These are phyloP conservation scores for Paelopatides confundens DNA, from an alignment of 53 echinoderm and acorn worm genomes.

Conservation along the genomic window DNA sequence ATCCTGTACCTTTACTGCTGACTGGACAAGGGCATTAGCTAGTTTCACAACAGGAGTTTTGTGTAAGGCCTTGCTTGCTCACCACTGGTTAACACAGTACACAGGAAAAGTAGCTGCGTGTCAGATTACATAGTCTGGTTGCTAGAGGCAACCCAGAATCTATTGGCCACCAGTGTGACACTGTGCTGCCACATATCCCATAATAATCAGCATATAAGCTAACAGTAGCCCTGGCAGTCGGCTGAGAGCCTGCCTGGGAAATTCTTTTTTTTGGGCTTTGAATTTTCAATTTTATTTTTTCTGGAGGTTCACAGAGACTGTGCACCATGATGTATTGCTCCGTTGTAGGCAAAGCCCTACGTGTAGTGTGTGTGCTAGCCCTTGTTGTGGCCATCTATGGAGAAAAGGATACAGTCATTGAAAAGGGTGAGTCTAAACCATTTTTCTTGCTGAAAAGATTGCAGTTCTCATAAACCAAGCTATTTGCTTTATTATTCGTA, in stretches of 20 bases:
- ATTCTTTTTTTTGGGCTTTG: slow-evolving; percentile 56
- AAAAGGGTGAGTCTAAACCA: not conserved
- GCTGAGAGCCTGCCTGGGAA: slow-evolving; percentile 61
- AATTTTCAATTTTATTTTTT: slow-evolving; percentile 56
- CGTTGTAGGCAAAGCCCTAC: slow-evolving; percentile 85
- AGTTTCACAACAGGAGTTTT: slow-evolving; percentile 28
- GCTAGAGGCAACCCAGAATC: slow-evolving; percentile 62
- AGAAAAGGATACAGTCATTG: not conserved
- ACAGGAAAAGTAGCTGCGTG: slow-evolving; percentile 57
- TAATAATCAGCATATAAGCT: slow-evolving; percentile 83
- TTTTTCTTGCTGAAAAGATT: not conserved
- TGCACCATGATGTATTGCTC: slow-evolving; percentile 96
- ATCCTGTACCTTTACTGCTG: slow-evolving; percentile 44
- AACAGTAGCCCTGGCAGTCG: slow-evolving; percentile 79
- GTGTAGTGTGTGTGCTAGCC: slow-evolving; percentile 39
- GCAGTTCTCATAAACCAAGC: not conserved
- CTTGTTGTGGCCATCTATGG: slow-evolving; percentile 5
- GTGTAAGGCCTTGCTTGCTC: slow-evolving; percentile 16
- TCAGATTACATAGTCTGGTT: slow-evolving; percentile 56
- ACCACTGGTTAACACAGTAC: slow-evolving; percentile 55
- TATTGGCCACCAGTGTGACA: slow-evolving; percentile 82
- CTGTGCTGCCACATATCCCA: slow-evolving; percentile 86
- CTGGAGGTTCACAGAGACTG: slow-evolving; percentile 88
- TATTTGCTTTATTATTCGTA: too few species aligned
- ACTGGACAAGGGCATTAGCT: slow-evolving; percentile 61